These are phyloP conservation scores for Ichneumoninae sp. DNA, from an alignment of 2,888 invertebrate species.

Conservation along the genomic window DNA sequence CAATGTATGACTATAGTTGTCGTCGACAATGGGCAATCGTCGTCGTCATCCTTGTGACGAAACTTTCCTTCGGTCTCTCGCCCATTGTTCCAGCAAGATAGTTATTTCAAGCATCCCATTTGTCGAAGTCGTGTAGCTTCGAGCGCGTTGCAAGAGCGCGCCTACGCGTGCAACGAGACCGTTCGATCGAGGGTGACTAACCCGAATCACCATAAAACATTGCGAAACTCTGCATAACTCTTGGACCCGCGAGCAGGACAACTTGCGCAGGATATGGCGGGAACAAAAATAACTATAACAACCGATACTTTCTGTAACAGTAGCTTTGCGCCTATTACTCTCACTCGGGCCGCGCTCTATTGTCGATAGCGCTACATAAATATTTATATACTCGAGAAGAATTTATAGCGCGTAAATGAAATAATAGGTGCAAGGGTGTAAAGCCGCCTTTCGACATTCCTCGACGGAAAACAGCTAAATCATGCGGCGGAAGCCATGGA, in stretches of 20 bases:
- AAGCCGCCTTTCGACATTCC: conserved; percentile 28
- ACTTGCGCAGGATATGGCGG: neutral
- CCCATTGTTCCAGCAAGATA: conserved; percentile 57
- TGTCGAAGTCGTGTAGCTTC: conserved; percentile 28
- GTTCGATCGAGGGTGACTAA: conserved; percentile 78
- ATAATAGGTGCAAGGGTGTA: neutral
- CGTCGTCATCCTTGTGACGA: conserved; percentile 53
- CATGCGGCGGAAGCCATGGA: neutral
- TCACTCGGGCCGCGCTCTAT: neutral
- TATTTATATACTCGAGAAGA: neutral
- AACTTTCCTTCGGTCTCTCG: conserved; percentile 59
- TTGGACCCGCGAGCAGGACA: neutral
- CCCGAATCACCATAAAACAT: conserved; percentile 76
- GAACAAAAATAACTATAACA: conserved; percentile 11
- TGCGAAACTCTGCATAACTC: conserved; percentile 75
- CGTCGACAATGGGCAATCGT: conserved; percentile 49
- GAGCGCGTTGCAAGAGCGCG: conserved; percentile 20
- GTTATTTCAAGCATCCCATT: conserved; percentile 48
- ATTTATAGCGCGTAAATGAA: conserved; percentile 2
- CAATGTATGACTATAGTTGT: conserved; percentile 1
- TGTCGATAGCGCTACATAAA: neutral
- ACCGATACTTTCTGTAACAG: conserved; percentile 35
- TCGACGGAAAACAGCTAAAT: neutral
- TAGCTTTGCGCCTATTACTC: conserved; percentile 14
- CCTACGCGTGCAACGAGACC: conserved; percentile 60